Evolutionary conservation across 2,113 vertebrate species (phyloP).

Genomic region (Halcyon senegalensis): DNA sequence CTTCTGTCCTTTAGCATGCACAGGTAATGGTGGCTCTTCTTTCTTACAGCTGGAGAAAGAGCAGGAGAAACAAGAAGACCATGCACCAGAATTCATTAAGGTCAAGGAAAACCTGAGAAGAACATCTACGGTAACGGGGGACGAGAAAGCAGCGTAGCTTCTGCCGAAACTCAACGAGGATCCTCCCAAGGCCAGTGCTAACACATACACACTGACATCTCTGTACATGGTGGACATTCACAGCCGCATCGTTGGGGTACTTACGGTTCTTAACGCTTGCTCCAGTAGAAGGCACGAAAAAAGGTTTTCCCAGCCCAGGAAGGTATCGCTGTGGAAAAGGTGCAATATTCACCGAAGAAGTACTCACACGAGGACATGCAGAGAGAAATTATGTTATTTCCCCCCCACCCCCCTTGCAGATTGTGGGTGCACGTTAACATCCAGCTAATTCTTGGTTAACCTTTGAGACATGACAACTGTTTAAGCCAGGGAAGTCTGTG

Average conservation of each 20-base stretch:
- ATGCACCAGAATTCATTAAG: conserved; percentile 91
- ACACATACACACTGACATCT: conserved; percentile 13
- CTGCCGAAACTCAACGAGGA: neutral
- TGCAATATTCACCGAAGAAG: neutral
- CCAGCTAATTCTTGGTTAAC: conserved; percentile 34
- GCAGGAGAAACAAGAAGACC: conserved; percentile 81
- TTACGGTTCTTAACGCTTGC: conserved; percentile 44
- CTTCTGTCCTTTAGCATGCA: neutral
- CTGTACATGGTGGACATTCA: conserved; percentile 48
- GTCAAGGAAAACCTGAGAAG: conserved; percentile 93
- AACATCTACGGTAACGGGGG: conserved; percentile 75
- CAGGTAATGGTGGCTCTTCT: neutral
- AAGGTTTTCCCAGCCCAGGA: conserved; percentile 10
- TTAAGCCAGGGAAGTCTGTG: neutral
- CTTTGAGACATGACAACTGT: neutral
- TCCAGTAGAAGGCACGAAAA: conserved; percentile 25
- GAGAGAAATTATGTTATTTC: neutral
- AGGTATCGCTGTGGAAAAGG: neutral
- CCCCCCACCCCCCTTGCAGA: neutral
- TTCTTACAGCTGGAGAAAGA: conserved; percentile 85
- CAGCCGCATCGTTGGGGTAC: neutral
- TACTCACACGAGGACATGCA: neutral
- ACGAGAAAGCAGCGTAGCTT: conserved; percentile 82
- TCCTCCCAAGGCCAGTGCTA: neutral
- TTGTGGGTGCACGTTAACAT: neutral